Conservation (phyloP, 2,797 vertebrate species). For the Ataeniobius toweri region DNA sequence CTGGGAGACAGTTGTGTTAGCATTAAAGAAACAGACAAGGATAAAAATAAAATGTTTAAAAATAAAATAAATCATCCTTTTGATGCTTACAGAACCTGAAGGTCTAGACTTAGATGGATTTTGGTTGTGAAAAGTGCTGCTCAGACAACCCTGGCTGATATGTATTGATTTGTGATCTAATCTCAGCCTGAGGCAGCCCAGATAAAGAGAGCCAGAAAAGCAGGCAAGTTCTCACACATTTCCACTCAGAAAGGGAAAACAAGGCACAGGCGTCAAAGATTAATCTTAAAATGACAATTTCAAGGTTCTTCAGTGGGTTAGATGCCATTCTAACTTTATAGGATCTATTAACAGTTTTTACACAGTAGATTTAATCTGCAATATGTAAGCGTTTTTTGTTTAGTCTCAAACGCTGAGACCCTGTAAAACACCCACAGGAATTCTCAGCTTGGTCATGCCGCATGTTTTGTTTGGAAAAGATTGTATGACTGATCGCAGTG, state of each 20-base stretch:
- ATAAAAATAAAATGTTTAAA: conserved; percentile 15
- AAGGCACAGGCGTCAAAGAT: conserved; percentile 30
- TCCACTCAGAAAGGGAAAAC: conserved; percentile 37
- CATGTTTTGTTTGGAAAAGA: conserved; percentile 23
- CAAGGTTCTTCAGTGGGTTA: conserved; percentile 29
- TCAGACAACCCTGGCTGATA: conserved; percentile 36
- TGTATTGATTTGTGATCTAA: conserved; percentile 66
- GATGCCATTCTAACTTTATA: conserved; percentile 25
- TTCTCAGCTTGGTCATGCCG: conserved; percentile 25
- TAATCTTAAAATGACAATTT: conserved; percentile 19
- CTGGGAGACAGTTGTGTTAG: conserved; percentile 7
- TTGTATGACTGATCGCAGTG: conserved; percentile 6
- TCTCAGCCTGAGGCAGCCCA: conserved; percentile 37
- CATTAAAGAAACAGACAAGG: neutral
- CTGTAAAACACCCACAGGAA: conserved; percentile 32
- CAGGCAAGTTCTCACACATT: conserved; percentile 44
- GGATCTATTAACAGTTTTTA: conserved; percentile 19
- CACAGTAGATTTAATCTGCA: conserved; percentile 12
- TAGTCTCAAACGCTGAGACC: conserved; percentile 29
- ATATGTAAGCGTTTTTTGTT: conserved; percentile 14
- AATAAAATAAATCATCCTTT: conserved; percentile 20
- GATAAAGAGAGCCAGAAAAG: conserved; percentile 45
- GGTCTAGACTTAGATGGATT: conserved; percentile 44
- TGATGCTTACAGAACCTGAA: conserved; percentile 32
- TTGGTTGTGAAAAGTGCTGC: conserved; percentile 44